A percentile compares a stretch with the other conserved stretches of the same genome.
Conservation (phyloP, 2,113 vertebrate species). For the Ibidorhyncha struthersii region DNA sequence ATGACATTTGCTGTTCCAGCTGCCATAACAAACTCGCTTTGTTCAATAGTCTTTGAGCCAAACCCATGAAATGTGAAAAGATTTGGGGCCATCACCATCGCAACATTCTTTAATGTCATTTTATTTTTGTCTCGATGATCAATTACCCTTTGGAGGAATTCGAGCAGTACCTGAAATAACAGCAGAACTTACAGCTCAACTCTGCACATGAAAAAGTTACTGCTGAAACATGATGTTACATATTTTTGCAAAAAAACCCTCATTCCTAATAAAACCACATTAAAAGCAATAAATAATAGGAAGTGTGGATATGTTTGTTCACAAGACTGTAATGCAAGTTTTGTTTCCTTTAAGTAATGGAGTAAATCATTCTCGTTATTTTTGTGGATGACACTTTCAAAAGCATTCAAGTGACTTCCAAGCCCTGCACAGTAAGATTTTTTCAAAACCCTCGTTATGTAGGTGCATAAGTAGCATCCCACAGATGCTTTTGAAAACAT, state of each 20-base stretch:
- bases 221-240: not conserved
- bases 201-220: not conserved
- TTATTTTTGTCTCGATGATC: conserved; percentile 90
- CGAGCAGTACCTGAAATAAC: conserved; percentile 85
- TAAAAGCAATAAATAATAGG: not conserved
- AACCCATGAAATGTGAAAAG: conserved; percentile 91
- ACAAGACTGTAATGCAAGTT: not conserved
- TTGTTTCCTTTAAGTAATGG: not conserved
- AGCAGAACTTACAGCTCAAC: conserved; percentile 25
- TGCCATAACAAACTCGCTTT: conserved; percentile 90
- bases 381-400: not conserved
- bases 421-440: not conserved
- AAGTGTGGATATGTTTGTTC: not conserved
- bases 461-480: not conserved
- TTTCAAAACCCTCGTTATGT: not conserved
- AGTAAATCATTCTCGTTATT: not conserved
- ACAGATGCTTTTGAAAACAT: not conserved
- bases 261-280: not conserved
- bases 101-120: conserved; percentile 95
- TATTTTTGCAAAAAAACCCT: not conserved
- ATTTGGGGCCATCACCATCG: conserved; percentile 97
- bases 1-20: conserved; percentile 88
- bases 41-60: conserved; percentile 83
- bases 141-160: conserved; percentile 93
- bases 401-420: not conserved